Conservation (phyloP, 2,888 invertebrate genomes). For the Salticus scenicus region DNA sequence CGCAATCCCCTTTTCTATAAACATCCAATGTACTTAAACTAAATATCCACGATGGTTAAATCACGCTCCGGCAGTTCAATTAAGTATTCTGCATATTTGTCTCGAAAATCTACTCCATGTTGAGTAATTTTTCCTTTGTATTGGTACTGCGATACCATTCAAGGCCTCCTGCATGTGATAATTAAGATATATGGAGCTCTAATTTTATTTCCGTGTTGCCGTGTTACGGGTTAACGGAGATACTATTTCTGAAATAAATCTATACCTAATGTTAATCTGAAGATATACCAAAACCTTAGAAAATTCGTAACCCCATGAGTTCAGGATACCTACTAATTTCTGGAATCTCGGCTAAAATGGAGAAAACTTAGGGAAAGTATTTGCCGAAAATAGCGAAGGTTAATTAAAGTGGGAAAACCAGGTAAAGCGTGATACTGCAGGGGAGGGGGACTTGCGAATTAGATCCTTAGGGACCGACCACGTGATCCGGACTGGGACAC, state of each 20-base stretch:
- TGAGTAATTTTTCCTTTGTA: no score
- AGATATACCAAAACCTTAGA: not conserved
- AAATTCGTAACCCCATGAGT: not conserved
- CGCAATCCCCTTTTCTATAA: no score
- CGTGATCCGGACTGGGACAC: slow-evolving; percentile 67
- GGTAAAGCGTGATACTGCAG: slow-evolving; percentile 64
- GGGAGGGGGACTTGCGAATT: slow-evolving; percentile 52
- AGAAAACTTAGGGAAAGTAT: slow-evolving; percentile 63
- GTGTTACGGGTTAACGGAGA: not conserved
- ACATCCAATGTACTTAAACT: no score
- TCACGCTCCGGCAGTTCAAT: no score
- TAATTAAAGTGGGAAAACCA: slow-evolving; percentile 68
- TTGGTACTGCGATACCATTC: no score
- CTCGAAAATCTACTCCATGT: no score
- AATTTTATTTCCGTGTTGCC: not conserved
- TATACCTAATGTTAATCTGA: not conserved
- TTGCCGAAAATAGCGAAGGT: slow-evolving; percentile 62
- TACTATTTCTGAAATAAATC: not conserved
- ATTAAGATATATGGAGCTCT: not conserved
- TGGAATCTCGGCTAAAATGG: slow-evolving; percentile 34
- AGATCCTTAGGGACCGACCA: slow-evolving; percentile 62
- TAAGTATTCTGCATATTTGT: no score
- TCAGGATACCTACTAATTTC: slow-evolving; percentile 38
- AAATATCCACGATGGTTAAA: no score
- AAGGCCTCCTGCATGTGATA: not conserved